phyloP scores from a whole-genome alignment of 2,888 invertebrate genomes.

The Apantesis nais region DNA sequence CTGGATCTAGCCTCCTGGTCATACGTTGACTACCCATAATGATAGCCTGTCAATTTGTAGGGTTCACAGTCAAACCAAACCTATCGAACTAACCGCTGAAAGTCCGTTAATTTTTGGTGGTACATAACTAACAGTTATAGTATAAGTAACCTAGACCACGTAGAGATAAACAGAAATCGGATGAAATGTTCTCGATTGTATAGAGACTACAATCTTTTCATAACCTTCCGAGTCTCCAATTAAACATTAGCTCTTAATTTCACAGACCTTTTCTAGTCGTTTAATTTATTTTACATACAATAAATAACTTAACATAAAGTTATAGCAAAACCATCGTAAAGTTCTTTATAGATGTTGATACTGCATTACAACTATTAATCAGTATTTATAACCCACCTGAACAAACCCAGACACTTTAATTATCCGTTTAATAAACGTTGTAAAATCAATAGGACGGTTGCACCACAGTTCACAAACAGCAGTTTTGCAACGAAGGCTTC shows the following conservation, averaged over 20 bases:
- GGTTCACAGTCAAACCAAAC: too few species aligned
- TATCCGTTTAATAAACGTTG: slow-evolving; percentile 29
- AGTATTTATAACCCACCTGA: slow-evolving; percentile 21
- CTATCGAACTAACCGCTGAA: too few species aligned
- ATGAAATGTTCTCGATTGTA: background rate
- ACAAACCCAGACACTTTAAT: slow-evolving; percentile 37
- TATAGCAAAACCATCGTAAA: background rate
- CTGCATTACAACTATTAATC: slow-evolving; percentile 14
- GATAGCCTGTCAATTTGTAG: too few species aligned
- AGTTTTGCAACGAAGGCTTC: slow-evolving; percentile 39
- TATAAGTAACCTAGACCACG: background rate
- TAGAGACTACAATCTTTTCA: background rate
- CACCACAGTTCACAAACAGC: slow-evolving; percentile 37
- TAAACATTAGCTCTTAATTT: too few species aligned
- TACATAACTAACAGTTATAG: too few species aligned
- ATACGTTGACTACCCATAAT: too few species aligned
- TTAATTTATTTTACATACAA: background rate
- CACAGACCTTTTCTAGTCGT: background rate
- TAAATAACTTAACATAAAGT: background rate
- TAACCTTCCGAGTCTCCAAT: background rate
- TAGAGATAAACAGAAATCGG: background rate
- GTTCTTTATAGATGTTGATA: slow-evolving; percentile 1
- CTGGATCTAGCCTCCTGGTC: too few species aligned
- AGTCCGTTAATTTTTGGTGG: too few species aligned
- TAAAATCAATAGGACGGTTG: slow-evolving; percentile 44